Evolutionary conservation across 2,113 vertebrate genomes (phyloP).

Genomic region (Gambusia holbrooki): DNA sequence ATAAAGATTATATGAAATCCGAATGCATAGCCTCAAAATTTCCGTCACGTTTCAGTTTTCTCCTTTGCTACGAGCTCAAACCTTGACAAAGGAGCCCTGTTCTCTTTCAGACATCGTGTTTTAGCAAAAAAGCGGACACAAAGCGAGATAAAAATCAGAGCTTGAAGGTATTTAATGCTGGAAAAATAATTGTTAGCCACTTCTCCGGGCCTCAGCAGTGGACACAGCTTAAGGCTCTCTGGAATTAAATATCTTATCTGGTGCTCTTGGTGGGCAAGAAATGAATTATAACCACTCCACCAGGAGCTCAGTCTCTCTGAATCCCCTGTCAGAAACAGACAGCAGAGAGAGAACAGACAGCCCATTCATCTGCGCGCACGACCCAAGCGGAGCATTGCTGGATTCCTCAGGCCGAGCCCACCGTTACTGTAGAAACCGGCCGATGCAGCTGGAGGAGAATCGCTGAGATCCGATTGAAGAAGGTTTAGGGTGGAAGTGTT

Average conservation of each 20-base stretch:
- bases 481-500: constrained; percentile 14
- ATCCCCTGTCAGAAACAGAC: constrained; percentile 47
- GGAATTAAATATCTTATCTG: constrained; percentile 20
- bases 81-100: constrained; percentile 1
- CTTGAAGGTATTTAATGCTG: constrained; percentile 37
- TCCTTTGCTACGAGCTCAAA: constrained; percentile 23
- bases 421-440: constrained; percentile 74
- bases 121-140: constrained; percentile 16
- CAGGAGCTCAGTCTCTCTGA: constrained; percentile 33
- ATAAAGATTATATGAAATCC: constrained; percentile 29
- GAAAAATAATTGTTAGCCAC: constrained; percentile 41
- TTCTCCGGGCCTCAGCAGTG: constrained; percentile 4
- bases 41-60: constrained; percentile 26
- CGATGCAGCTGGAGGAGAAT: constrained; percentile 49
- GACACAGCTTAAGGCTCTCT: constrained; percentile 7
- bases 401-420: constrained; percentile 62
- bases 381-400: constrained; percentile 66
- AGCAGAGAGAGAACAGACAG: constrained; percentile 66
- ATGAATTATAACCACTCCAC: constrained; percentile 13
- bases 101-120: constrained; percentile 22
- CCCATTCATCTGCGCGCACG: constrained; percentile 73
- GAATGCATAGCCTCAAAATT: constrained; percentile 11
- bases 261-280: constrained; percentile 14
- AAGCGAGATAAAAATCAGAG: constrained; percentile 10
- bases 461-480: constrained; percentile 38